Percentiles rank a stretch among this genome's conserved stretches.
Conservation (phyloP, 2,797 vertebrate species). For the Dendrocincla tyrannina region DNA sequence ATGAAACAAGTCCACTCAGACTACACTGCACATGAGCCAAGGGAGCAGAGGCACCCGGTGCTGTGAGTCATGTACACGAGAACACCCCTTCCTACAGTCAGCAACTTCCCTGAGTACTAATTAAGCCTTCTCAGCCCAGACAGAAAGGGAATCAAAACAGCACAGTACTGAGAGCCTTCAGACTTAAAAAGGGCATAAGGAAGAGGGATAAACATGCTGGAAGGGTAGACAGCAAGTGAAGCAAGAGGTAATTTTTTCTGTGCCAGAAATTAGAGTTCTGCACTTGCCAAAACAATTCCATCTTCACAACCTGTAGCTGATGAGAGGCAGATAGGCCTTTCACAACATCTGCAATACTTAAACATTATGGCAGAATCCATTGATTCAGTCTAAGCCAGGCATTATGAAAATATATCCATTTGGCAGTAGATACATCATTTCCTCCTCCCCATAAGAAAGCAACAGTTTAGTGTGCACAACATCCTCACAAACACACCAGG, state of each 20-base stretch:
- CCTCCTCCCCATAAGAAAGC: background rate
- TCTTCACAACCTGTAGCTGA: background rate
- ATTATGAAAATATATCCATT: background rate
- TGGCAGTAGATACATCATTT: background rate
- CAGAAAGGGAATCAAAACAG: background rate
- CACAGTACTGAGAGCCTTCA: background rate
- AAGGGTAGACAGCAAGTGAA: background rate
- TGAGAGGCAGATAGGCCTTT: background rate
- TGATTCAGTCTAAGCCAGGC: background rate
- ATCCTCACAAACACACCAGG: background rate
- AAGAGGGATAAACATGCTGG: background rate
- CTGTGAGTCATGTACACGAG: background rate
- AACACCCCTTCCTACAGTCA: background rate
- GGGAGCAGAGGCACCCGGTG: background rate
- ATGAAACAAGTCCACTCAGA: background rate
- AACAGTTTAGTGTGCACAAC: background rate
- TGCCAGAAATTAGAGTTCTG: background rate
- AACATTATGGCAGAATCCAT: background rate
- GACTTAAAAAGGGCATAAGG: background rate
- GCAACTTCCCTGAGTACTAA: background rate
- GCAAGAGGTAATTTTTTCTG: background rate
- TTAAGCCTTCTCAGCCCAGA: background rate
- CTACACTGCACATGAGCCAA: background rate
- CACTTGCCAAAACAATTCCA: background rate
- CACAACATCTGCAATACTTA: background rate